Percentiles rank a stretch among this genome's conserved stretches.
phyloP scores from a whole-genome alignment of 2,888 invertebrate species.

The Pyrrhia umbra region DNA sequence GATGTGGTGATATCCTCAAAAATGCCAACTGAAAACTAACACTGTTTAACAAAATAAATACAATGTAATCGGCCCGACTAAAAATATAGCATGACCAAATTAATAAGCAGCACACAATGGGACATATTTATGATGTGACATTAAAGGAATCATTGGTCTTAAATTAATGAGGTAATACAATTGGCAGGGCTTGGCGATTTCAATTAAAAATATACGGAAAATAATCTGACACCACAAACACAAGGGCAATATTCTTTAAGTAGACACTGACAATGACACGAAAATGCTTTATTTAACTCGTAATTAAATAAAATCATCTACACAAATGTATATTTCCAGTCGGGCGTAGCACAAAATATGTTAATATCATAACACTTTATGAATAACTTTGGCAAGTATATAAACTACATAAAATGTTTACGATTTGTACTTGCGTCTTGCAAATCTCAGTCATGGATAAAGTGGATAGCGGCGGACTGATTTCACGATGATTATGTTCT shows the following conservation, averaged over 20 bases:
- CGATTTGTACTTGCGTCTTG: constrained; percentile 76
- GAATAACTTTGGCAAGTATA: constrained; percentile 82
- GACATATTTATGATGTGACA: neutral
- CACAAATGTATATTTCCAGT: constrained; percentile 41
- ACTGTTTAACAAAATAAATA: constrained; percentile 52
- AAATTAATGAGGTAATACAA: constrained; percentile 40
- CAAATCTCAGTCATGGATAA: constrained; percentile 75
- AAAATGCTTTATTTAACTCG: neutral
- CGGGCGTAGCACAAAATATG: constrained; percentile 58
- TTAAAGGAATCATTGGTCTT: neutral
- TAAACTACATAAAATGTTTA: constrained; percentile 66
- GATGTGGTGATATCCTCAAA: constrained; percentile 57
- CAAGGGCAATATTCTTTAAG: neutral
- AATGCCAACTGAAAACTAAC: constrained; percentile 40
- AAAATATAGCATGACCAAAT: constrained; percentile 43
- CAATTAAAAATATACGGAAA: neutral
- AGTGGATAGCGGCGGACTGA: constrained; percentile 33
- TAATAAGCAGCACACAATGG: neutral
- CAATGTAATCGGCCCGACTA: constrained; percentile 50
- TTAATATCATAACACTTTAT: constrained; percentile 64
- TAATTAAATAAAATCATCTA: neutral
- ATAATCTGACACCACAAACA: neutral
- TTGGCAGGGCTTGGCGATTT: constrained; percentile 18
- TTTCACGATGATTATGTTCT: constrained; percentile 14
- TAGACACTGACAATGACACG: neutral